Percentiles rank a stretch among this genome's conserved stretches.
Evolutionary conservation across 1,140 invertebrate species (phyloP).

Genomic region (Adelges cooleyi): DNA sequence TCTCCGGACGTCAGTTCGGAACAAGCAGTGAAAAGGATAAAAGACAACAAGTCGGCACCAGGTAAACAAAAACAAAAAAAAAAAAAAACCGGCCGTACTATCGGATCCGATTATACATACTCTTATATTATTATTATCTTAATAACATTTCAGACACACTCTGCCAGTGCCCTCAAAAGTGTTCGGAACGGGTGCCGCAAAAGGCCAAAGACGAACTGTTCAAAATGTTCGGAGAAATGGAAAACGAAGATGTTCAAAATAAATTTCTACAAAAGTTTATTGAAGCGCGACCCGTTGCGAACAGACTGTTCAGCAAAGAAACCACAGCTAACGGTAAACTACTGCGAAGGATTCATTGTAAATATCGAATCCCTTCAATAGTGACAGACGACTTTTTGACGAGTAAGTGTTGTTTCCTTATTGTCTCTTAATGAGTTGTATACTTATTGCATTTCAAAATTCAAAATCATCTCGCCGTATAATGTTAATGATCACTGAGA

Average conservation of each 20-base stretch:
- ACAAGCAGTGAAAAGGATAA: neutral
- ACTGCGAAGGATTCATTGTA: constrained; percentile 40
- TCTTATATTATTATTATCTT: too few species aligned
- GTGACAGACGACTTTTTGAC: constrained; percentile 2
- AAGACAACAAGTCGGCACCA: neutral
- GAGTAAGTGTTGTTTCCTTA: constrained; percentile 2
- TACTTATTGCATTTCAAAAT: too few species aligned
- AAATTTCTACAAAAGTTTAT: constrained; percentile 40
- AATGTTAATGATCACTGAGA: too few species aligned
- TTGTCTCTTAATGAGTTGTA: too few species aligned
- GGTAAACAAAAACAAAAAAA: too few species aligned
- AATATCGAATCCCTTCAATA: constrained; percentile 39
- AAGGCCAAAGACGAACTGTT: constrained; percentile 40
- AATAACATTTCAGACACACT: constrained; percentile 39
- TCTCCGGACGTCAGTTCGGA: neutral
- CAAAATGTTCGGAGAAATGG: constrained; percentile 41
- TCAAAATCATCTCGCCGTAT: too few species aligned
- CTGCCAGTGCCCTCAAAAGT: constrained; percentile 45
- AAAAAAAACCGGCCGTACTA: too few species aligned
- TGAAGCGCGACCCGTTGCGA: constrained; percentile 37
- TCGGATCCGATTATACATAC: too few species aligned
- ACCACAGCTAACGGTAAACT: constrained; percentile 32
- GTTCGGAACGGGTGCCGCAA: constrained; percentile 40
- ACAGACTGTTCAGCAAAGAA: constrained; percentile 32
- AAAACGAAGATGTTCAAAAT: constrained; percentile 40